A percentile compares a stretch with the other conserved stretches of the same genome.
These are phyloP conservation scores for Oryzias dopingdopingensis DNA, from an alignment of 2,797 vertebrate species.

Conservation along the genomic window DNA sequence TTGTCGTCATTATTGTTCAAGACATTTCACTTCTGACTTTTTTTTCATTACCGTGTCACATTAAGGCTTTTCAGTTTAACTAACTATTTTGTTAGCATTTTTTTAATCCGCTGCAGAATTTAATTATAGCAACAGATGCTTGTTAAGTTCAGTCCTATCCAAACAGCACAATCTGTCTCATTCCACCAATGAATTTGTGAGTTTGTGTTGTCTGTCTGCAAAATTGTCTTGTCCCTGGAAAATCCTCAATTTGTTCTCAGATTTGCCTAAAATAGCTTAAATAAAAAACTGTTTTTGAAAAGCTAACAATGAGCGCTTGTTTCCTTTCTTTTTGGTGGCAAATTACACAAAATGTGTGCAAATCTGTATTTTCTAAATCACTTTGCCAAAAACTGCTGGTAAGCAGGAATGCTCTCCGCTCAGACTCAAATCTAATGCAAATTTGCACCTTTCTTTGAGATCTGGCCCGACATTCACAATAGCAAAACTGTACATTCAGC, in stretches of 20 bases:
- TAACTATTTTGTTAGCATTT: too few relatives aligned
- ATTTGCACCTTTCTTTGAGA: conserved; percentile 30
- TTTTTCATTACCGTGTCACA: conserved; percentile 20
- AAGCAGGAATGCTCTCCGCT: conserved; percentile 12
- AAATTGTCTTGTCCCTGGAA: too few relatives aligned
- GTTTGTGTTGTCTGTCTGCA: too few relatives aligned
- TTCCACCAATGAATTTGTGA: too few relatives aligned
- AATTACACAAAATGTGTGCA: too few relatives aligned
- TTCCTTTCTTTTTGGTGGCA: too few relatives aligned
- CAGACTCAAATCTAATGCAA: conserved; percentile 27
- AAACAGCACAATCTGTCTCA: too few relatives aligned
- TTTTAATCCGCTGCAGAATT: background rate
- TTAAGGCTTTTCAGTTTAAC: background rate
- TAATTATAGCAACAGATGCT: background rate
- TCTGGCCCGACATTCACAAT: conserved; percentile 42
- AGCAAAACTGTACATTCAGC: conserved; percentile 58
- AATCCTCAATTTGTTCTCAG: too few relatives aligned
- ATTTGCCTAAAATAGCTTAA: too few relatives aligned
- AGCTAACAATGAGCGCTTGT: too few relatives aligned
- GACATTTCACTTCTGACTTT: conserved; percentile 37
- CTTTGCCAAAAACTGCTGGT: conserved; percentile 4
- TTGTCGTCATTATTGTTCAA: conserved; percentile 58
- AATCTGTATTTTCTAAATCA: too few relatives aligned
- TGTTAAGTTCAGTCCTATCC: background rate
- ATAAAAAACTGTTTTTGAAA: too few relatives aligned